Evolutionary conservation across 2,888 invertebrate genomes (phyloP).

Genomic region (Cyaniris semiargus): DNA sequence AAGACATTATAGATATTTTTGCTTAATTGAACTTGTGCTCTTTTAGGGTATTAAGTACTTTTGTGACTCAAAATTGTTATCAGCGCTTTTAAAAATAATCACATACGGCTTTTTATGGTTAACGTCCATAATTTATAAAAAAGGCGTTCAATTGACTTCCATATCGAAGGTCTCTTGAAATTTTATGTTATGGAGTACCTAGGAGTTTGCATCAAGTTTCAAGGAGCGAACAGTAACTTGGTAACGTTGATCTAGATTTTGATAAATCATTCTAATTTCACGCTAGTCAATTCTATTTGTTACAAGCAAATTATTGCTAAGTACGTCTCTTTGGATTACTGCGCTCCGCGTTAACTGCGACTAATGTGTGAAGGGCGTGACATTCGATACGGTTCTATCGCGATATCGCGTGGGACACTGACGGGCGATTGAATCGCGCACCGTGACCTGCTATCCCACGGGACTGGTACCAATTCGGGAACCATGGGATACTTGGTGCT

Average conservation of each 20-base stretch:
- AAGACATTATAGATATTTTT: conserved; percentile 8
- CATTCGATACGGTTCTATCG: conserved; percentile 60
- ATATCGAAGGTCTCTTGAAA: too few species aligned
- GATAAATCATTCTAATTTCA: conserved; percentile 10
- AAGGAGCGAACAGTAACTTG: too few species aligned
- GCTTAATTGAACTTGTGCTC: conserved; percentile 6
- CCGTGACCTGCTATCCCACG: conserved; percentile 57
- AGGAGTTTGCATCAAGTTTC: too few species aligned
- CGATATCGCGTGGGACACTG: conserved; percentile 56
- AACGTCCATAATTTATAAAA: too few species aligned
- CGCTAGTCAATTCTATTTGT: conserved; percentile 8
- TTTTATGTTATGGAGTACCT: too few species aligned
- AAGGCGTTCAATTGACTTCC: too few species aligned
- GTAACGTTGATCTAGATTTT: too few species aligned
- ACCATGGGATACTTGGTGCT: conserved; percentile 41
- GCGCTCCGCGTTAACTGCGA: conserved; percentile 36
- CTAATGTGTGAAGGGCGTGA: conserved; percentile 55
- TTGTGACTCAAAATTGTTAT: too few species aligned
- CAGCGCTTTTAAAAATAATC: too few species aligned
- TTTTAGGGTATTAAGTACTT: background rate
- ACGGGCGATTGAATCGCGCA: conserved; percentile 57
- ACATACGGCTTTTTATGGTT: too few species aligned
- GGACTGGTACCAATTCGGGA: conserved; percentile 44
- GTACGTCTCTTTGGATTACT: conserved; percentile 33
- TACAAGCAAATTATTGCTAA: conserved; percentile 25